These are phyloP conservation scores for Halisarca cf. caerulea DNA, from an alignment of 37 sponge, comb jelly and placozoan species.

Conservation along the genomic window DNA sequence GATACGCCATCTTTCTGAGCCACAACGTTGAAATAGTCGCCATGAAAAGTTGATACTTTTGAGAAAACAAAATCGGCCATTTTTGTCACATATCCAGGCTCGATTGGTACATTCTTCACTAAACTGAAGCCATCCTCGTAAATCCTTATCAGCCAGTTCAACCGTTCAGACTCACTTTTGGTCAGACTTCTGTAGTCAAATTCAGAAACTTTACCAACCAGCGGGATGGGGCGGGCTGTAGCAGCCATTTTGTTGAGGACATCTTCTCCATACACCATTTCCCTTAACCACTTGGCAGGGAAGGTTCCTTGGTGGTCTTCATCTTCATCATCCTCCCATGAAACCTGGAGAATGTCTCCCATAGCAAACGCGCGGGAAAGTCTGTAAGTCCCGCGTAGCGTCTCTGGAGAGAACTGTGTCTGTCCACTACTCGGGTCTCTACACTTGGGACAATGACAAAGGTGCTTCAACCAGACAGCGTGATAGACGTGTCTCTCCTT, in stretches of 20 bases:
- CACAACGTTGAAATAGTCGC: constrained; percentile 44
- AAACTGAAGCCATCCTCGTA: not conserved
- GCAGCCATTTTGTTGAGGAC: too few species aligned
- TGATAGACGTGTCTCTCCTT: too few species aligned
- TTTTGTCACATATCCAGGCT: not conserved
- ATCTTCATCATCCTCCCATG: not conserved
- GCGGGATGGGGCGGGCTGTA: not conserved
- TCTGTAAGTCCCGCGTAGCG: too few species aligned
- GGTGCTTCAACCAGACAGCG: not conserved
- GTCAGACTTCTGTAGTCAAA: not conserved
- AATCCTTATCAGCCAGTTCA: not conserved
- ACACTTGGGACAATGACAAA: constrained; percentile 4
- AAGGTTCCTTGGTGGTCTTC: not conserved
- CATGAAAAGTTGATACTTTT: not conserved
- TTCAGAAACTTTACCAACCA: not conserved
- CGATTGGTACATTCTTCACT: not conserved
- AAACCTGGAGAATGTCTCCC: not conserved
- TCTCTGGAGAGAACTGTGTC: not conserved
- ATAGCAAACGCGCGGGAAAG: too few species aligned
- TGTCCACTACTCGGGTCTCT: constrained; percentile 7
- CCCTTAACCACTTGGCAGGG: not conserved
- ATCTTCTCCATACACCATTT: not conserved
- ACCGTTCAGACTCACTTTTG: too few species aligned
- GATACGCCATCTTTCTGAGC: constrained; percentile 24
- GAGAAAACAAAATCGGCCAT: too few species aligned